These are phyloP conservation scores for Lepidurus apus DNA, from an alignment of 1,140 invertebrate species.

Conservation along the genomic window DNA sequence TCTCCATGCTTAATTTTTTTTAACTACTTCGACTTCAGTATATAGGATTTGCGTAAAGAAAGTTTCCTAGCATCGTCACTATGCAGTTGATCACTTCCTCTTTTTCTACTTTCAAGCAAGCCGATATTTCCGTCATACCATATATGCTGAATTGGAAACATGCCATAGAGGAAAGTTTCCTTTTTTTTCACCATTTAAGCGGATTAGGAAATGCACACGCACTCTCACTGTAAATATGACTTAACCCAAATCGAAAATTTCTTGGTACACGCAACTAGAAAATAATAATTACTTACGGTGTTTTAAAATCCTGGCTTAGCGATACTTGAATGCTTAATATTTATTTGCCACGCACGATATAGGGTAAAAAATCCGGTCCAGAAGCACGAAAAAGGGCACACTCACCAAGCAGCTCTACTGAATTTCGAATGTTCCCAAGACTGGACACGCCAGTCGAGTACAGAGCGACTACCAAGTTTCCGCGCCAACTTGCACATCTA, in stretches of 20 bases:
- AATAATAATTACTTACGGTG: not conserved
- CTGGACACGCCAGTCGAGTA: not conserved
- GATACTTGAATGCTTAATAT: too few species aligned
- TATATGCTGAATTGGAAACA: not conserved
- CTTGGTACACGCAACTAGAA: not conserved
- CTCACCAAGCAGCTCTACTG: not conserved
- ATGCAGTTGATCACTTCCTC: not conserved
- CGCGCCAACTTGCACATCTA: constrained; percentile 1
- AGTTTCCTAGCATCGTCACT: not conserved
- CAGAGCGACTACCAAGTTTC: not conserved
- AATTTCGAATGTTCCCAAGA: not conserved
- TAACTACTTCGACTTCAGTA: not conserved
- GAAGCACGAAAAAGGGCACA: not conserved
- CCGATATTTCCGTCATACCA: not conserved
- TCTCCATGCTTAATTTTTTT: not conserved
- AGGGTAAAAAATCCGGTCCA: too few species aligned
- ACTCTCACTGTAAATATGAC: not conserved
- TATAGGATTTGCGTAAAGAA: too few species aligned
- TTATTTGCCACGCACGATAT: too few species aligned
- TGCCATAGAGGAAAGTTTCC: not conserved
- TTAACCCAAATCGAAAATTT: not conserved
- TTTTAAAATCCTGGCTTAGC: too few species aligned
- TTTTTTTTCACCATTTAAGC: not conserved
- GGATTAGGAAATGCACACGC: not conserved
- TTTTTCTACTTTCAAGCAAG: not conserved